Evolutionary conservation across 2,113 vertebrate species (phyloP).

Genomic region (Aldabrachelys gigantea): DNA sequence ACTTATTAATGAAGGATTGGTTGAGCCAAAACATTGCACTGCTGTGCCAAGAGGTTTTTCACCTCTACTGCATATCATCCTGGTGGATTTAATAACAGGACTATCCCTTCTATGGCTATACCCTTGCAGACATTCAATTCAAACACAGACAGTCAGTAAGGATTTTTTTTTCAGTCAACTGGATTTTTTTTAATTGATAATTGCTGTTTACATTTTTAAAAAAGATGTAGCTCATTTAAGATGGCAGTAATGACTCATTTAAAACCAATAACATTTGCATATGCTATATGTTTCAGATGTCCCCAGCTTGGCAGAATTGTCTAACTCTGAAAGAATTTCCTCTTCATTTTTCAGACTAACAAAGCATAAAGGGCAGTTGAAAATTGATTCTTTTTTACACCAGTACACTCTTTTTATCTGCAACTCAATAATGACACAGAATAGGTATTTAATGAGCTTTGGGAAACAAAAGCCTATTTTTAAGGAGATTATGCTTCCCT

Average conservation of each 20-base stretch:
- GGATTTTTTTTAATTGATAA: constrained; percentile 15
- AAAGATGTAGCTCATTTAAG: constrained; percentile 25
- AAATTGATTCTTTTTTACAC: neutral
- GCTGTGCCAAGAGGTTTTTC: neutral
- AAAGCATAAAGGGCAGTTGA: neutral
- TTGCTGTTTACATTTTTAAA: constrained; percentile 9
- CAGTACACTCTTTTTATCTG: neutral
- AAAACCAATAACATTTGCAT: constrained; percentile 10
- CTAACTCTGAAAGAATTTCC: neutral
- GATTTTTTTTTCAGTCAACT: constrained; percentile 3
- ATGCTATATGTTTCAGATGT: neutral
- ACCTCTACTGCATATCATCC: neutral
- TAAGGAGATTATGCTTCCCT: neutral
- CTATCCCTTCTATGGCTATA: neutral
- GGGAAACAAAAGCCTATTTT: neutral
- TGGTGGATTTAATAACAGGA: neutral
- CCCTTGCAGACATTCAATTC: neutral
- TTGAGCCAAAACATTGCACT: neutral
- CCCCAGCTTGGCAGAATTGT: neutral
- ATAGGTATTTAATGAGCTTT: neutral
- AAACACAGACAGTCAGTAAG: neutral
- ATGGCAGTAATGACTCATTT: neutral
- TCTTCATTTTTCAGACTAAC: neutral
- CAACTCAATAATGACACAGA: neutral
- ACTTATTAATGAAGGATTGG: neutral